Evolutionary conservation across 2,113 vertebrate genomes (phyloP), one percentile per base, ranked within the genome.

Genomic region (Chinchilla lanigera): DNA sequence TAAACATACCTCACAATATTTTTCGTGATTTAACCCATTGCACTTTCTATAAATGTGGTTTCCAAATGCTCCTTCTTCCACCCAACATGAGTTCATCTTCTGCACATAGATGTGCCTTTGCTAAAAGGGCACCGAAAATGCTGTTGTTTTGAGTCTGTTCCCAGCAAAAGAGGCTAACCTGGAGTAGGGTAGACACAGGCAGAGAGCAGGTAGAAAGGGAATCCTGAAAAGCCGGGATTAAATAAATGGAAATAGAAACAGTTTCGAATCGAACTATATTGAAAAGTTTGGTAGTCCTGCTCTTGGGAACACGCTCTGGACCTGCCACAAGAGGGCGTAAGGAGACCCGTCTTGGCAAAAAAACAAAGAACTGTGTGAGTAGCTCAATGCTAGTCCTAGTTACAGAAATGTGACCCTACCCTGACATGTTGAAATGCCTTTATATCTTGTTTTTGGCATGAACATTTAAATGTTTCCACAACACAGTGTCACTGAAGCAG

Each of bases 281-380:
- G 10, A 7, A 26, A 78, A 38, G 6, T 69, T 84, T 5, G 60
- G 54, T 24, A 77, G 38, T 44, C 3, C 6, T 35, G 0, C 5
- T 3, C 41, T 73, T n/a, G 44, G 2, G 38, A 6, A 6, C 0
- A 0, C 78, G 19, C 73, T 60, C 30, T 56, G 65, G 3, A 16
- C 1, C 0, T 7, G 90, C 94, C 97, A 67, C 95, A 41, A 95
- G 98, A 83, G 96, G 98, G 97, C 33, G 0, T 0, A 52, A 50
- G 0, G 22, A 86, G 71, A 38, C 30, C 0, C 12, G 1, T 56
- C n/a, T 73, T 88, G 28, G 38, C 56, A 47, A n/a, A 52, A 22
- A 17, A 12, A 4, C 33, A 8, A 69, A 38, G 22, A 71, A 19
- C 61, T 5, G 8, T 33, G 9, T 16, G 38, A 44, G 54, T 54